Percentiles rank a stretch among this genome's conserved stretches.
Conservation (phyloP, 2,888 invertebrate species). For the Agrochola circellaris region DNA sequence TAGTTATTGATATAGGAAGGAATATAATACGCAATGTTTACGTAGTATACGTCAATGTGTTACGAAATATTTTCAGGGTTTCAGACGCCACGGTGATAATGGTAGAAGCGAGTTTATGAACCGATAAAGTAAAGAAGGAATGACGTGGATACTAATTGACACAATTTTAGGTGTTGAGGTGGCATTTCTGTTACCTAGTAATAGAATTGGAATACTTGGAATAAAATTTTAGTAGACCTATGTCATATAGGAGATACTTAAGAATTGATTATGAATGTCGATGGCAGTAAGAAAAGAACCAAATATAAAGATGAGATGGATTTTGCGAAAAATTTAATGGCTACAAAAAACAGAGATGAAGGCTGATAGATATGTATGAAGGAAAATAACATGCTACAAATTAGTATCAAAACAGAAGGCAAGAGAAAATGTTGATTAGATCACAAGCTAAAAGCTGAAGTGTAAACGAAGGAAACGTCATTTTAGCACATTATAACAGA, state of each 20-base stretch:
- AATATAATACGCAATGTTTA: constrained; percentile 34
- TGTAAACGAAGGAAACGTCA: constrained; percentile 35
- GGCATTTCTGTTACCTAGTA: neutral
- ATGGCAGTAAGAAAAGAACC: too few species aligned
- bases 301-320: too few species aligned
- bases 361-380: too few species aligned
- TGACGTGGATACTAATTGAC: constrained; percentile 16
- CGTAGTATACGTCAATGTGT: constrained; percentile 17
- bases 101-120: neutral
- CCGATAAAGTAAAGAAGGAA: neutral
- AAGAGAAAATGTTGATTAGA: neutral
- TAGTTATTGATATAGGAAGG: constrained; percentile 5
- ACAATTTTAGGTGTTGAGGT: neutral
- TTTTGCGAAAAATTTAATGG: too few species aligned
- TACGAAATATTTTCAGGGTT: constrained; percentile 33
- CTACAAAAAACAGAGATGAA: too few species aligned
- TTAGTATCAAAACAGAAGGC: too few species aligned
- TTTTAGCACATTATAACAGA: constrained; percentile 52
- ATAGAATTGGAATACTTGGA: neutral
- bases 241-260: too few species aligned
- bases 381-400: too few species aligned
- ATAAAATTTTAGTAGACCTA: neutral
- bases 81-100: constrained; percentile 23
- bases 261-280: too few species aligned
- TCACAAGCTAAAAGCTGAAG: constrained; percentile 21